Evolutionary conservation across 2,797 vertebrate genomes (phyloP), one percentile per base, ranked within the genome.

Genomic region (Dendrocincla fuliginosa): DNA sequence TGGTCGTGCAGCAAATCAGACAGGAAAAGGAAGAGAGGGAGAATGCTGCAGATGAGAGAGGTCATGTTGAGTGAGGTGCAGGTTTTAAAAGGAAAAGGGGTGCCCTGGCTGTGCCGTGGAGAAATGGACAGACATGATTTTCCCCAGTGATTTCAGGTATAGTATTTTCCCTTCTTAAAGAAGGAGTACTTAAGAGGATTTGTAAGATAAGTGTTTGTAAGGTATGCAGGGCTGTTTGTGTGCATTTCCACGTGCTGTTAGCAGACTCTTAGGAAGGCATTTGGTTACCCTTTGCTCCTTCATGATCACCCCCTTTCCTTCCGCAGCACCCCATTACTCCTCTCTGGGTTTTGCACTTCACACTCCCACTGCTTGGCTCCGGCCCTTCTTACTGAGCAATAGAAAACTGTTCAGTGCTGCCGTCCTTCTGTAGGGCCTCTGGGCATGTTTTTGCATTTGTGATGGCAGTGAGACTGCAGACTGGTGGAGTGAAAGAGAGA

Each of bases 111-210:
- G 74, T 17, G 37, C n/a, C 60, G 42, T 60, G 50, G 37, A 57
- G 39, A 25, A 76, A 32, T 39, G 30, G n/a, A 55, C 0, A 3
- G 14, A 60, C 28, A 13, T 41, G 32, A 53, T 52, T 75, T 74
- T 70, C 28, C 52, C 41, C 57, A 68, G 33, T n/a, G 85, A 64
- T 15, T 68, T 44, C 61, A 60, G 5, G 25, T 56, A 11, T 17
- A 59, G 23, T 64, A n/a, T 78, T 81, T 90, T 94, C 49, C 93
- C 41, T 33, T 86, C 68, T 60, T 71, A 71, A 85, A 50, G 84
- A 74, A 73, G 28, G n/a, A 84, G 35, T 61, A 10, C 33, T 74
- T 88, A 60, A 69, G 32, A 35, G 65, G 78, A 81, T 86, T 88
- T 64, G 15, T 65, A 60, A 32, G 37, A 3, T 44, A 74, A 63